Conservation (phyloP, 2,888 invertebrate species). For the Allolobophora icterica region DNA sequence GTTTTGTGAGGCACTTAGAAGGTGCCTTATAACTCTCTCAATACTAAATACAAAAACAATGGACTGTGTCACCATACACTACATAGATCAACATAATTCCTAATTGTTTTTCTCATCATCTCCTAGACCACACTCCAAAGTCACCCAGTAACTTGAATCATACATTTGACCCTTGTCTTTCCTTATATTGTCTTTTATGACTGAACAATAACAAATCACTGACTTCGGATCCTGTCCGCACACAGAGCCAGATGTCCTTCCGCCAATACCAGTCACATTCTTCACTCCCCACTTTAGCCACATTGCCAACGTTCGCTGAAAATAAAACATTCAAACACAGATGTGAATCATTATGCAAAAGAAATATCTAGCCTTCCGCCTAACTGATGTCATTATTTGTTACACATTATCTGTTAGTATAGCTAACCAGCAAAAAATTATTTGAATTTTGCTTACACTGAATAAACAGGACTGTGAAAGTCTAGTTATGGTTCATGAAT, state of each 20-base stretch:
- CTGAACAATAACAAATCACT: not conserved
- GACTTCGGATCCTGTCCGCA: constrained; percentile 96
- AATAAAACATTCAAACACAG: not conserved
- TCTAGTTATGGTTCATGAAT: no score
- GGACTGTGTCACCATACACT: not conserved
- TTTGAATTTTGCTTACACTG: not conserved
- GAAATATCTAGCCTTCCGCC: not conserved
- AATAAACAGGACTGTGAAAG: no score
- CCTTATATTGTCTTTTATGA: not conserved
- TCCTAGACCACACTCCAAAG: not conserved
- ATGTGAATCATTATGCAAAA: not conserved
- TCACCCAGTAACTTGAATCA: not conserved
- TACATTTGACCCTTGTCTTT: not conserved
- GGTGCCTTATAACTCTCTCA: not conserved
- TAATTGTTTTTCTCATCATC: constrained; percentile 1
- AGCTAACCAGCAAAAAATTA: not conserved
- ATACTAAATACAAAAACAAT: not conserved
- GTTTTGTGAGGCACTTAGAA: not conserved
- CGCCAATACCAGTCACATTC: constrained; percentile 32
- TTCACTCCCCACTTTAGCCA: constrained; percentile 29
- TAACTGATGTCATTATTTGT: not conserved
- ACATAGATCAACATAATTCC: no score
- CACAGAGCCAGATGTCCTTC: constrained; percentile 85
- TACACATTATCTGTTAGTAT: not conserved
- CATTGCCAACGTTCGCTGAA: constrained; percentile 30